Base-by-base conservation (phyloP, 2,888 invertebrate species). In the Diachrysia chrysitis region DNA sequence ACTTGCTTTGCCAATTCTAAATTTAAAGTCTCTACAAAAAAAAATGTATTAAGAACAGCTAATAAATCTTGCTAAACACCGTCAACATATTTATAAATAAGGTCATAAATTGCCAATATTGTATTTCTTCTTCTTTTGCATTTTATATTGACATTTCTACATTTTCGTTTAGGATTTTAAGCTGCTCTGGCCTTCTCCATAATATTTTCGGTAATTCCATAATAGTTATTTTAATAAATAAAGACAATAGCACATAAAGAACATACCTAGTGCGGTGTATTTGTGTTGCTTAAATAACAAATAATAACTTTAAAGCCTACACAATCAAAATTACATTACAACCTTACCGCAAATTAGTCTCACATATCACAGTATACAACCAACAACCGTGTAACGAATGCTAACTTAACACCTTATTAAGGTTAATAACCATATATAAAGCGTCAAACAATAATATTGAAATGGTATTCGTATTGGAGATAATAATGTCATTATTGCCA, bases 401-500 rank as follows among this genome's bases (percentile, higher is more conserved):
- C 25, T 23, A 60, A 62, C 42, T 63, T 63, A 57, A 56, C 64
- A 54, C 64, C 59, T 53, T 54, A 71, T 70, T 73, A 71, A 35
- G 61, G 60, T 46, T 71, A 79, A 79, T 70, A 17, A 17, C 29
- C 37, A 25, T 9, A 58, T 23, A 46, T 66, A 29, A 61, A 25
- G 32, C 32, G 25, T 32, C 63, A 54, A 63, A 66, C 60, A 66
- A 71, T 73, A 63, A 63, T 60, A 74, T n/a, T n/a, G n/a, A 37
- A 56, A 61, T 63, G 14, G n/a, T 42, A 42, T 42, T n/a, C 4
- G 16, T 42, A 42, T 42, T 67, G 48, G 51, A 35, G 58, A 46
- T 71, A 73, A 76, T 76, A 78, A 71, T 69, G 68, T 71, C 78
- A 78, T 78, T 74, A 82, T 65, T 51, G 66, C 60, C 66, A 71